Evolutionary conservation across 35 echinoderm and acorn worm genomes (phyloP).

Genomic region (Acanthaster planci): DNA sequence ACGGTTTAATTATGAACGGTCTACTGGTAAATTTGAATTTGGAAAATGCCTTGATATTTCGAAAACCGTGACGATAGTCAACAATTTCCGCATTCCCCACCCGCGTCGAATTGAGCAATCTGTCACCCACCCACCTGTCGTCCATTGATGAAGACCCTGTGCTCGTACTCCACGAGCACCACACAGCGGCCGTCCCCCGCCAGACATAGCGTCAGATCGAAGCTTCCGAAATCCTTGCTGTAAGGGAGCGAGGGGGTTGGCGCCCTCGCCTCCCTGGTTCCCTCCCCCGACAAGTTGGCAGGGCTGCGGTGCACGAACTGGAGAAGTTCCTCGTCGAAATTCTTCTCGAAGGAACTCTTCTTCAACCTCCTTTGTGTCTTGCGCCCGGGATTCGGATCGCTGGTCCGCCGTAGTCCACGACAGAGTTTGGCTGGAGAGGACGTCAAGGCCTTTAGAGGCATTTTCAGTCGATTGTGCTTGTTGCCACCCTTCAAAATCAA

Average conservation of each 20-base stretch:
- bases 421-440: too few relatives aligned
- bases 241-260: slow-evolving; percentile 60
- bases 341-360: background rate
- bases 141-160: slow-evolving; percentile 81
- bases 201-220: slow-evolving; percentile 82
- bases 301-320: background rate
- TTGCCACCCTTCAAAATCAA: too few relatives aligned
- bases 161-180: slow-evolving; percentile 84
- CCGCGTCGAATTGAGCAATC: background rate
- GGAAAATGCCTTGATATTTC: too few relatives aligned
- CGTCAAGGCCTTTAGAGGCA: too few relatives aligned
- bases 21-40: too few relatives aligned
- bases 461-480: too few relatives aligned
- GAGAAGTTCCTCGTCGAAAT: background rate
- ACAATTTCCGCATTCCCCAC: background rate
- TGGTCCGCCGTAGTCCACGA: background rate
- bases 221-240: slow-evolving; percentile 84
- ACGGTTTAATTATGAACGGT: too few relatives aligned
- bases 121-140: slow-evolving; percentile 42
- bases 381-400: background rate
- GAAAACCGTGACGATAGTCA: background rate
- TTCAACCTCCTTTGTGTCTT: background rate
- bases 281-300: background rate
- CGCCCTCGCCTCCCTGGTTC: background rate
- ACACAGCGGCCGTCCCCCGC: slow-evolving; percentile 71